Conservation (phyloP, 2,797 vertebrate species). For the Platalea minor region DNA sequence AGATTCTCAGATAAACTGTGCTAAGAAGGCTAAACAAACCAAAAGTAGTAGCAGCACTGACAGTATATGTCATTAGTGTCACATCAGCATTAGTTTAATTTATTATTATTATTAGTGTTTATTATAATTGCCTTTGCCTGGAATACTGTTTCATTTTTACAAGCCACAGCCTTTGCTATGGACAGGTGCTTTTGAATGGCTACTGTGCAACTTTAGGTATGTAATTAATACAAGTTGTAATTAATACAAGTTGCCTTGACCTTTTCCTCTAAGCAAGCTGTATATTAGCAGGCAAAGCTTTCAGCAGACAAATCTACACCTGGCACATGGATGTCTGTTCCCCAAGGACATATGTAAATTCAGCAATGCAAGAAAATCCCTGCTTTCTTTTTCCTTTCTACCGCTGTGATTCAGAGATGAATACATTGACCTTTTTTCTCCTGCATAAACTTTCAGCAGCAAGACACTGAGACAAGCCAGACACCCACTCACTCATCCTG, state of each 20-base stretch:
- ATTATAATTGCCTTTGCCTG: background rate
- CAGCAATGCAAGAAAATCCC: background rate
- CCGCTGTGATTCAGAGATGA: background rate
- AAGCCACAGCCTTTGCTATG: background rate
- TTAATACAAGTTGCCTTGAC: conserved; percentile 18
- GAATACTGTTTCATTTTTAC: background rate
- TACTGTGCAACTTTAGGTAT: background rate
- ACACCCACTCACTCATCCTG: background rate
- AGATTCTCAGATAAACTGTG: background rate
- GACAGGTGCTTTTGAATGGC: background rate
- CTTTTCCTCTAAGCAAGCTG: conserved; percentile 11
- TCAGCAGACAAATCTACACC: background rate
- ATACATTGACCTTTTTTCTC: conserved; percentile 44
- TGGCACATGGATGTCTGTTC: background rate
- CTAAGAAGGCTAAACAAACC: background rate
- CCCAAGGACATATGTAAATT: conserved; percentile 43
- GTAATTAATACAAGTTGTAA: background rate
- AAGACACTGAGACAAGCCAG: background rate
- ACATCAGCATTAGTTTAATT: background rate
- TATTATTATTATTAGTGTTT: background rate
- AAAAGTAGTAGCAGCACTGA: background rate
- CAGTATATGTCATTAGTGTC: background rate
- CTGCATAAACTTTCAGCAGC: background rate
- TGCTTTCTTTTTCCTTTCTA: background rate
- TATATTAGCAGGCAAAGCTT: background rate